A percentile compares a stretch with the other conserved stretches of the same genome.
Evolutionary conservation across 2,113 vertebrate species (phyloP).

Genomic region (Columba janthina): DNA sequence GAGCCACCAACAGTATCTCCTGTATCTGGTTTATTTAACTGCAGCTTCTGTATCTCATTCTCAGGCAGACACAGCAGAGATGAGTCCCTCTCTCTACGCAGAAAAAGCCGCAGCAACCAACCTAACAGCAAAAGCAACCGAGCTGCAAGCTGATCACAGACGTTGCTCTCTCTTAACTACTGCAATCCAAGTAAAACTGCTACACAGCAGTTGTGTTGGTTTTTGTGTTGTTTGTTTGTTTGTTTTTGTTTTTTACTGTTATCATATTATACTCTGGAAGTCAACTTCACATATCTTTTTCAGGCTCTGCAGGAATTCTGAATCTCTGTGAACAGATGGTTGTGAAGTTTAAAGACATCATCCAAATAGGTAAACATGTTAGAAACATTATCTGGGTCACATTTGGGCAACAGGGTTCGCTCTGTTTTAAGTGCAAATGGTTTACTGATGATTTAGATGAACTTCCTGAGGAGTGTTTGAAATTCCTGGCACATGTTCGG

Average conservation of each 20-base stretch:
- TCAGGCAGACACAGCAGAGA: background rate
- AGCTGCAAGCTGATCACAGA: background rate
- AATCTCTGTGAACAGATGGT: background rate
- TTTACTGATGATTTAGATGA: constrained; percentile 52
- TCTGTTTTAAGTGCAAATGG: constrained; percentile 69
- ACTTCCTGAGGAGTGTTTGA: constrained; percentile 61
- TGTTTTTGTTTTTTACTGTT: background rate
- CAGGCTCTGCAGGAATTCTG: constrained; percentile 18
- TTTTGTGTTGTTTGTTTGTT: background rate
- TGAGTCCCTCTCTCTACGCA: background rate
- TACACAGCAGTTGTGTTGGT: background rate
- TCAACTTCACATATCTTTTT: background rate
- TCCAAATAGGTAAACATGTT: constrained; percentile 36
- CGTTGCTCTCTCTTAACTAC: background rate
- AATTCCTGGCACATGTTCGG: constrained; percentile 45
- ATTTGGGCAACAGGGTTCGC: constrained; percentile 26
- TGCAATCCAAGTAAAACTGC: background rate
- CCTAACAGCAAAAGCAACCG: background rate
- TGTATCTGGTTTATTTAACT: background rate
- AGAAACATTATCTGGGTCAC: constrained; percentile 65
- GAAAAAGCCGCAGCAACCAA: background rate
- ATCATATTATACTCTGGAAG: background rate
- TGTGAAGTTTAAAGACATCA: background rate
- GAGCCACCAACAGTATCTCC: background rate
- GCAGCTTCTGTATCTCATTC: background rate